phyloP scores from a whole-genome alignment of 2,888 invertebrate genomes.

The Endotricha flammealis region DNA sequence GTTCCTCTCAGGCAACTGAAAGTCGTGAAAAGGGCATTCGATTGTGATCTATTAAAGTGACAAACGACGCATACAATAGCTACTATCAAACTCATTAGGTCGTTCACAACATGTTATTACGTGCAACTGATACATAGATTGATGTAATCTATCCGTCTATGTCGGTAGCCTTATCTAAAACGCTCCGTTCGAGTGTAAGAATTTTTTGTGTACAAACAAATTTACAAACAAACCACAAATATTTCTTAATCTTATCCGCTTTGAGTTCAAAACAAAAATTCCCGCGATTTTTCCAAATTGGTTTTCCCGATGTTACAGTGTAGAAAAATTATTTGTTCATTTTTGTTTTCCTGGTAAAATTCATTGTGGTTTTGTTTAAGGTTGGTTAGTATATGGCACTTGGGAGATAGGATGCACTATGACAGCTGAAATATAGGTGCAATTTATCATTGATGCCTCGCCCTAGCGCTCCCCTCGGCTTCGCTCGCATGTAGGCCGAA shows the following conservation, averaged over 20 bases:
- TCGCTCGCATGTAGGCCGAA: conserved; percentile 19
- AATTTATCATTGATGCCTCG: conserved; percentile 35
- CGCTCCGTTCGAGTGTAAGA: conserved; percentile 5
- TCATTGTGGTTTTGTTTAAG: background rate
- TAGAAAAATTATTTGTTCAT: background rate
- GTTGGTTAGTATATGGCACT: background rate
- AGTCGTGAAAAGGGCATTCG: too few species aligned
- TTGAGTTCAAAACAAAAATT: conserved; percentile 1
- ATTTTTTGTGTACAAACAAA: conserved; percentile 5
- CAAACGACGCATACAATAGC: background rate
- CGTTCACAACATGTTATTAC: background rate
- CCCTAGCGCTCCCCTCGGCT: conserved; percentile 24
- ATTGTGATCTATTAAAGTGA: background rate
- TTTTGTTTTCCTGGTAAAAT: background rate
- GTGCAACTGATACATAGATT: conserved; percentile 7
- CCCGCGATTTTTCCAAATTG: background rate
- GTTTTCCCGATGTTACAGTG: conserved; percentile 1
- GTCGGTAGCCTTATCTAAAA: conserved; percentile 7
- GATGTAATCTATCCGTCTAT: conserved; percentile 6
- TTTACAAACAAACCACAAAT: background rate
- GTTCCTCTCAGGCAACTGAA: too few species aligned
- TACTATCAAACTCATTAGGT: background rate
- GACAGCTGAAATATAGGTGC: conserved; percentile 35
- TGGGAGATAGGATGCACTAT: conserved; percentile 21
- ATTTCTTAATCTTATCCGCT: background rate